A percentile compares a stretch with the other conserved stretches of the same genome.
Conservation (phyloP, 2,888 invertebrate genomes). For the Sinopyrophorus schimmeli region DNA sequence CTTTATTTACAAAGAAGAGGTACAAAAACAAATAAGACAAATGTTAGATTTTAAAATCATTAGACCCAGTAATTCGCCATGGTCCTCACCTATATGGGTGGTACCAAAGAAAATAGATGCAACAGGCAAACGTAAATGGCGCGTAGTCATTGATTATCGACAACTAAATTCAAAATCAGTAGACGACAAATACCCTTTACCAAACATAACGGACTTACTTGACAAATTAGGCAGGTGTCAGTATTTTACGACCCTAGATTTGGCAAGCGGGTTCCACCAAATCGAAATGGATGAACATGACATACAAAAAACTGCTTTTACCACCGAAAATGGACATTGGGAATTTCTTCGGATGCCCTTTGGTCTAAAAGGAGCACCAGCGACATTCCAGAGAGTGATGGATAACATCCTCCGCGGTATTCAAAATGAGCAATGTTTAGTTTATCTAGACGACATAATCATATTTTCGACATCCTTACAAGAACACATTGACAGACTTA, state of each 20-base stretch:
- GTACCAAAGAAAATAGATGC: slow-evolving; percentile 37
- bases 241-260: slow-evolving; percentile 41
- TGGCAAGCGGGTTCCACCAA: slow-evolving; percentile 42
- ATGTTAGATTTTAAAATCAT: slow-evolving; percentile 45
- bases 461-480: slow-evolving; percentile 28
- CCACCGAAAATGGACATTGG: slow-evolving; percentile 28
- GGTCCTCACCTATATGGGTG: slow-evolving; percentile 41
- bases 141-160: slow-evolving; percentile 36
- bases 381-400: slow-evolving; percentile 39
- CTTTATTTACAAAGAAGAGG: slow-evolving; percentile 39
- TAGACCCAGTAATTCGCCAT: slow-evolving; percentile 43
- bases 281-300: slow-evolving; percentile 36
- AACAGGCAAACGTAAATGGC: slow-evolving; percentile 33
- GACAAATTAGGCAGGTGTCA: slow-evolving; percentile 38
- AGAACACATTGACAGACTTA: slow-evolving; percentile 32
- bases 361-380: slow-evolving; percentile 36
- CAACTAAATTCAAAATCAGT: slow-evolving; percentile 37
- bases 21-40: slow-evolving; percentile 42
- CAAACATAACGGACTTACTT: slow-evolving; percentile 39
- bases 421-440: slow-evolving; percentile 31
- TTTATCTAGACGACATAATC: slow-evolving; percentile 39
- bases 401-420: slow-evolving; percentile 35
- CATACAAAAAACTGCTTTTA: slow-evolving; percentile 38
- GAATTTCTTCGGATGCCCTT: slow-evolving; percentile 39
- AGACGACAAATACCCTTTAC: slow-evolving; percentile 17